Evolutionary conservation across 2,888 invertebrate genomes (phyloP).

Genomic region (Drosophila planitibia): DNA sequence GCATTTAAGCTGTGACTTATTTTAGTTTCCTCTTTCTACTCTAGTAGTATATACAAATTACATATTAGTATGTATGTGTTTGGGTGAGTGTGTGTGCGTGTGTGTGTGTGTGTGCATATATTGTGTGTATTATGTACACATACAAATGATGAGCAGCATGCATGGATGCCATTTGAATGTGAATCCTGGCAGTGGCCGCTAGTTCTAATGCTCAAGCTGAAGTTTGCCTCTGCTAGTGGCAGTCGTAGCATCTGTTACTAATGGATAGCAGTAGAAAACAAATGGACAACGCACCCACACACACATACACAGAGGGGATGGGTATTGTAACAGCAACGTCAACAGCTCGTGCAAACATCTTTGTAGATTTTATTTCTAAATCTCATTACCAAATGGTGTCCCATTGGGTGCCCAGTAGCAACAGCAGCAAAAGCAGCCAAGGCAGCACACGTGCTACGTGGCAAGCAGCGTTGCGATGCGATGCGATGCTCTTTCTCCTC

Average conservation of each 20-base stretch:
- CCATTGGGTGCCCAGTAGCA: constrained; percentile 56
- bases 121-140: constrained; percentile 55
- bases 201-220: constrained; percentile 13
- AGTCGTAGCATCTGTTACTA: constrained; percentile 77
- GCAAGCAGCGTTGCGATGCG: constrained; percentile 1
- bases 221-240: constrained; percentile 62
- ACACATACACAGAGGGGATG: constrained; percentile 20
- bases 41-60: constrained; percentile 2
- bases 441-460: constrained; percentile 46
- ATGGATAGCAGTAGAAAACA: constrained; percentile 79
- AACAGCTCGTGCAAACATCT: constrained; percentile 81
- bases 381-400: constrained; percentile 81
- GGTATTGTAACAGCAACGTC: constrained; percentile 54
- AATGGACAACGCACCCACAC: constrained; percentile 78
- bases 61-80: neutral
- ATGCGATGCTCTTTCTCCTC: neutral
- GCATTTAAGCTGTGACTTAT: constrained; percentile 8
- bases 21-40: neutral
- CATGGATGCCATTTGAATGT: constrained; percentile 76
- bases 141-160: constrained; percentile 61
- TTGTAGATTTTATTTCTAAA: constrained; percentile 81
- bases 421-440: neutral
- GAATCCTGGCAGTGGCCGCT: constrained; percentile 26
- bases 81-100: neutral
- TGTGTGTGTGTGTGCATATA: constrained; percentile 31